Evolutionary conservation across 2,797 vertebrate genomes (phyloP), one percentile per base, ranked within the genome.

Genomic region (Labeo calbasu): DNA sequence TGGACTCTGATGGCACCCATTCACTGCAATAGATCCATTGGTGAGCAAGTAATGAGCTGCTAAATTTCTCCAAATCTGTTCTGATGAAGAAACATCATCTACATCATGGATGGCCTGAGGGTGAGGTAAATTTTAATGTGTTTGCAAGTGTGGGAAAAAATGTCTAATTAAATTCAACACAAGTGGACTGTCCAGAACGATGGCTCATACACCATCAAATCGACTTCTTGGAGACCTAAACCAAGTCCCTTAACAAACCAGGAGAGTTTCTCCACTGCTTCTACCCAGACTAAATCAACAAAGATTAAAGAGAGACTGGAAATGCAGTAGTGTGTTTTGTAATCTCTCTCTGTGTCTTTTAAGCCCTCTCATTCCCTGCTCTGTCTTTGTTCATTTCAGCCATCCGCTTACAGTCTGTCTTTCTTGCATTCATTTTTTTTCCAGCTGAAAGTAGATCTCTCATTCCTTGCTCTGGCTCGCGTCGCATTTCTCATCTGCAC

Each of bases 401-500:
- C 59, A 48, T 79, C 23, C n/a, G 43, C 46, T 84, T 61, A 51
- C 48, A 77, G 53, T 51, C 63, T 75, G 55, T 82, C n/a, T 68
- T 28, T 40, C 68, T 68, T 70, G 68, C 76, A 13, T 14, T 57
- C 4, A 63, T 23, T 40, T 43, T 77, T 15, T 59, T 43, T 59
- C 61, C 36, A n/a, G 28, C 55, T 65, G 76, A 82, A 55, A 72
- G 50, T 14, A 72, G 21, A 43, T 84, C 28, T 79, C 51, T n/a
- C 59, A 23, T 69, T 76, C n/a, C 73, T 40, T 77, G 81, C 70
- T 71, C 32, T 43, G 50, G 85, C 82, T 73, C 77, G 43, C 28
- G 66, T 87, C 86, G 79, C 85, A 85, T 80, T 66, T 82, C 36
- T 82, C 53, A 86, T 87, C 86, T 87, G 79, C 77, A 23, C n/a